phyloP scores from a whole-genome alignment of 2,797 vertebrate genomes.

The Pseudotriccus pelzelni region DNA sequence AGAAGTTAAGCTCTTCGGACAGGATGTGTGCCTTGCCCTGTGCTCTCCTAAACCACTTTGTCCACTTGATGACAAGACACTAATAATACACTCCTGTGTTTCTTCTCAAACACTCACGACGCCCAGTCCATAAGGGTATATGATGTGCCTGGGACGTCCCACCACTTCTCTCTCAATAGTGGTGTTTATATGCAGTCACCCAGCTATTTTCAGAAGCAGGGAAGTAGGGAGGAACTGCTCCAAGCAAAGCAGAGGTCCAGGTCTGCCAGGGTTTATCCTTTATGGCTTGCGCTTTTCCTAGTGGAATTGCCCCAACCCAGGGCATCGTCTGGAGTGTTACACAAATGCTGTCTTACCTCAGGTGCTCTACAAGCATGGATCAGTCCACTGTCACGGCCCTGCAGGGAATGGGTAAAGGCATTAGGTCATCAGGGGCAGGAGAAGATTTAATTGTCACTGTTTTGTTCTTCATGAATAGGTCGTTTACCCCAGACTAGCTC shows the following conservation, averaged over 20 bases:
- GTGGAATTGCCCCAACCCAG: not conserved
- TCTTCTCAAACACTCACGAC: not conserved
- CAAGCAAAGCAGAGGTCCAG: not conserved
- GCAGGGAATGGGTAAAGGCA: not conserved
- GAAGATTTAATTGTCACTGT: not conserved
- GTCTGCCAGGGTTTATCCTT: not conserved
- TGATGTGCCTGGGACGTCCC: not conserved
- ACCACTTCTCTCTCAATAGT: not conserved
- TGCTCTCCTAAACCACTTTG: constrained; percentile 47
- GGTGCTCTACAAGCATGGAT: not conserved
- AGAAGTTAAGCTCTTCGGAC: constrained; percentile 50
- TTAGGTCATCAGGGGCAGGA: not conserved
- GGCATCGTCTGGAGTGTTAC: not conserved
- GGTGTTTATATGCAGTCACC: not conserved
- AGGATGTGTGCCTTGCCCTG: constrained; percentile 16
- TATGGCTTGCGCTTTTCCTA: not conserved
- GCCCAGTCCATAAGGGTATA: fast-evolving
- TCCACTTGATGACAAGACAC: not conserved
- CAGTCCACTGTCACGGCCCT: not conserved
- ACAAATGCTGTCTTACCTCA: not conserved
- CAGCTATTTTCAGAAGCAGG: not conserved
- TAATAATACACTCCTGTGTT: not conserved
- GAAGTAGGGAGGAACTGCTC: not conserved
- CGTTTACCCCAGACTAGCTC: not conserved
- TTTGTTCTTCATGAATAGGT: not conserved